A percentile compares a stretch with the other conserved stretches of the same genome.
Conservation (phyloP, 2,888 invertebrate genomes). For the Pogonocherus hispidulus region DNA sequence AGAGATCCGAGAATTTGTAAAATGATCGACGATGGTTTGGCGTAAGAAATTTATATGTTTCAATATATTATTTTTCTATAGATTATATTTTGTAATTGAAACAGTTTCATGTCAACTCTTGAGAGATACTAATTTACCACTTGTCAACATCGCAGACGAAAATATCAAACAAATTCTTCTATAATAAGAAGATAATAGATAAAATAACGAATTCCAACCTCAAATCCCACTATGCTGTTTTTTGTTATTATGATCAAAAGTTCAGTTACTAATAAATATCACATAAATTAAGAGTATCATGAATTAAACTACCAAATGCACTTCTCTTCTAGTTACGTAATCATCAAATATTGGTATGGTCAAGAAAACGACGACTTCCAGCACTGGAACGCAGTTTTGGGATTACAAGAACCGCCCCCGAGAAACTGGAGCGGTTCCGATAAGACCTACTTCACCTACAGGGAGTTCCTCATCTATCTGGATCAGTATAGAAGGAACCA, state of each 20-base stretch:
- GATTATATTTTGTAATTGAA: too few species aligned
- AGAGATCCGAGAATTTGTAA: constrained; percentile 79
- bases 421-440: constrained; percentile 80
- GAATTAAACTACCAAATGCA: too few species aligned
- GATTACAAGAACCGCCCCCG: constrained; percentile 78
- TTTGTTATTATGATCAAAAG: too few species aligned
- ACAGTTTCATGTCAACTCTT: too few species aligned
- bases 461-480: constrained; percentile 77
- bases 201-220: too few species aligned
- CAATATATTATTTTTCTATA: not conserved
- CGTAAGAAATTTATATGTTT: constrained; percentile 70
- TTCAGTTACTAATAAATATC: too few species aligned
- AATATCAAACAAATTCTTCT: too few species aligned
- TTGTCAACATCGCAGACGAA: too few species aligned
- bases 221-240: too few species aligned
- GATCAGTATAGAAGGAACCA: constrained; percentile 74
- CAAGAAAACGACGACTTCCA: constrained; percentile 80
- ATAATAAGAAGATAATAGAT: too few species aligned
- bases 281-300: too few species aligned
- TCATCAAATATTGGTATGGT: constrained; percentile 83
- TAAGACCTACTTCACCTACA: constrained; percentile 79
- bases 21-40: constrained; percentile 85
- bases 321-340: constrained; percentile 75
- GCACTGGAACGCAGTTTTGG: constrained; percentile 79
- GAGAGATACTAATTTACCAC: too few species aligned